Conservation (phyloP, 92 coral and sea anemone species). For the Porites lobata region DNA sequence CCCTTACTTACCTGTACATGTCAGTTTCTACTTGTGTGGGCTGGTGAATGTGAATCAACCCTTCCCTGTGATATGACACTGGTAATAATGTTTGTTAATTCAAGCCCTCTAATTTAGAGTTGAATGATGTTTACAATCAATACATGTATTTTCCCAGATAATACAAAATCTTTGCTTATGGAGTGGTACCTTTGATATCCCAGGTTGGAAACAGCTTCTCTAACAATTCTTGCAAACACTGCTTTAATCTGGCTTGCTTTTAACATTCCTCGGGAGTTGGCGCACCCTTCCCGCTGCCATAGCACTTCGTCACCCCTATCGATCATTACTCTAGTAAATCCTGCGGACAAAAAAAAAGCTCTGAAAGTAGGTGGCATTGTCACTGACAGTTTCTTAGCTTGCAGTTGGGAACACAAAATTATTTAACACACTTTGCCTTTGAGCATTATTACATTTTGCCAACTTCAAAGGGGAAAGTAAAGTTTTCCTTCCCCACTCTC, state of each 20-base stretch:
- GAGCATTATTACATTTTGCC: too few relatives aligned
- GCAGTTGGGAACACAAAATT: background rate
- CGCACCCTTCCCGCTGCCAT: conserved; percentile 56
- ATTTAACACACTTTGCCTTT: too few relatives aligned
- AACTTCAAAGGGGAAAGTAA: too few relatives aligned
- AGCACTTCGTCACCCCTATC: conserved; percentile 43
- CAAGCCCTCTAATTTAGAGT: background rate
- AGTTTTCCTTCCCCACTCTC: too few relatives aligned
- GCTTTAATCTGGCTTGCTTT: conserved; percentile 61
- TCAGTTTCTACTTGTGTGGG: too few relatives aligned
- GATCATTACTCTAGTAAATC: conserved; percentile 69
- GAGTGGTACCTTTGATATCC: conserved; percentile 9
- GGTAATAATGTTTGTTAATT: background rate
- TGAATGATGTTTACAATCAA: background rate
- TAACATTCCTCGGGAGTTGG: conserved; percentile 42
- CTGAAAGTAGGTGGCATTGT: background rate
- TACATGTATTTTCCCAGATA: too few relatives aligned
- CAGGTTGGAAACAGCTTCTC: conserved; percentile 34
- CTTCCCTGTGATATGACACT: too few relatives aligned
- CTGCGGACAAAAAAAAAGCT: conserved; percentile 16
- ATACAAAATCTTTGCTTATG: too few relatives aligned
- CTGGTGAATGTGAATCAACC: too few relatives aligned
- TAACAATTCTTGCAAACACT: conserved; percentile 53
- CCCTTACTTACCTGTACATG: too few relatives aligned
- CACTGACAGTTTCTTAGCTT: too few relatives aligned